These are phyloP conservation scores for Eupithecia subfuscata DNA, from an alignment of 2,888 invertebrate species.

Conservation along the genomic window DNA sequence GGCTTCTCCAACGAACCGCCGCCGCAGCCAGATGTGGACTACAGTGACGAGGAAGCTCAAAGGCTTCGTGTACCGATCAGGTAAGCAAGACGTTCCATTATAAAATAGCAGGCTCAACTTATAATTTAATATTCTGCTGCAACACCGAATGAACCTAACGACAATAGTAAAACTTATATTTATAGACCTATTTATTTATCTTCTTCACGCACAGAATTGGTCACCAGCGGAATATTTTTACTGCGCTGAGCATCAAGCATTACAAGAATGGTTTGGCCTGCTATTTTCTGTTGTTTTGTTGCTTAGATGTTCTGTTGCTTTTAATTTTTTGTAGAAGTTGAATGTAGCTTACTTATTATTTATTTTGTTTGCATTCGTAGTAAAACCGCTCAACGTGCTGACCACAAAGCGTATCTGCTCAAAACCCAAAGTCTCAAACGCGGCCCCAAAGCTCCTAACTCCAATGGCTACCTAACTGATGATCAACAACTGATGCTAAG, in stretches of 20 bases:
- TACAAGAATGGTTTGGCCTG: conserved; percentile 17
- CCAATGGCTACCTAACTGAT: conserved; percentile 82
- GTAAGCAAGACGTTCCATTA: conserved; percentile 59
- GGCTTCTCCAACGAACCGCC: conserved; percentile 96
- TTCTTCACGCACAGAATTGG: conserved; percentile 31
- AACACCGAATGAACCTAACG: background rate
- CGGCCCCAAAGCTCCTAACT: conserved; percentile 64
- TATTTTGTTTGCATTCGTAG: conserved; percentile 69
- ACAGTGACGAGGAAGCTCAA: conserved; percentile 94
- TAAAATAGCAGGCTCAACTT: conserved; percentile 13
- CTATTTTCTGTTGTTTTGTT: conserved; percentile 15
- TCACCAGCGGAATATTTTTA: conserved; percentile 11
- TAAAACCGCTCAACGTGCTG: conserved; percentile 72
- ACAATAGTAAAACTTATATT: background rate
- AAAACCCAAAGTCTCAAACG: conserved; percentile 80
- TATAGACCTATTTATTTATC: background rate
- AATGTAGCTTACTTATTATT: conserved; percentile 55
- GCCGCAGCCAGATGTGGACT: conserved; percentile 94
- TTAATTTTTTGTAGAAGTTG: conserved; percentile 50
- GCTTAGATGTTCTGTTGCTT: conserved; percentile 52
- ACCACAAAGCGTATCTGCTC: conserved; percentile 72
- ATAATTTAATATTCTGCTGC: background rate
- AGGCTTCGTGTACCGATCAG: conserved; percentile 85
- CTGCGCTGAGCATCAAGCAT: conserved; percentile 9
- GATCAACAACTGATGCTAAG: conserved; percentile 81